Conservation (phyloP, 2,113 vertebrate genomes). For the Hepsetus odoe region DNA sequence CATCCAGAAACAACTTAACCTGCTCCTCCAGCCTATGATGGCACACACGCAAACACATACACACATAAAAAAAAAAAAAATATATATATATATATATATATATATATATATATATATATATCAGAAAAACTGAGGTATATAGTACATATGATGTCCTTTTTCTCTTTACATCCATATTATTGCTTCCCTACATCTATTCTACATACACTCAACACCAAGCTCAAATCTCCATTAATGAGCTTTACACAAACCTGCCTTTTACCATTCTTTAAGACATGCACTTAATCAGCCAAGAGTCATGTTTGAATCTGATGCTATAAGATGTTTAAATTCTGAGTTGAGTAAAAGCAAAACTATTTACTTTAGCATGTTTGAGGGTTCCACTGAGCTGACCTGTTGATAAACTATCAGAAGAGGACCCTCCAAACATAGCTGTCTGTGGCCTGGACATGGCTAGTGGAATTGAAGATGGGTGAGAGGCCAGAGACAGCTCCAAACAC, state of each 20-base stretch:
- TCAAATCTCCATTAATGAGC: neutral
- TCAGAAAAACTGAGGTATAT: too few species aligned
- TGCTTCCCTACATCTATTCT: neutral
- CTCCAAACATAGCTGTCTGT: conserved; percentile 67
- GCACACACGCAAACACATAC: conserved; percentile 53
- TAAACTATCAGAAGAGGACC: conserved; percentile 65
- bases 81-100: too few species aligned
- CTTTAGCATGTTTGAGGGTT: conserved; percentile 57
- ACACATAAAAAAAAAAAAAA: too few species aligned
- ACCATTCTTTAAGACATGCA: conserved; percentile 12
- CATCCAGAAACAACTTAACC: conserved; percentile 80
- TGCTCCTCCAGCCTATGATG: conserved; percentile 82
- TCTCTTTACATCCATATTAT: too few species aligned
- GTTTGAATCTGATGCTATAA: conserved; percentile 42
- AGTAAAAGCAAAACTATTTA: conserved; percentile 73
- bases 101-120: too few species aligned
- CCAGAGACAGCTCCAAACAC: conserved; percentile 54
- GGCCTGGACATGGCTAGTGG: conserved; percentile 52
- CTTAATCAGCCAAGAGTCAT: conserved; percentile 50
- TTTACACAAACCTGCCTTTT: conserved; percentile 11
- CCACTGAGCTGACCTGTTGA: conserved; percentile 59
- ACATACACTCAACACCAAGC: neutral
- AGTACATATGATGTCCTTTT: too few species aligned
- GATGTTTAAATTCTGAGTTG: conserved; percentile 61
- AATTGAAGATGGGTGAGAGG: conserved; percentile 58